Evolutionary conservation across 2,797 vertebrate genomes (phyloP), one percentile per base, ranked within the genome.

Genomic region (Megaceryle alcyon): DNA sequence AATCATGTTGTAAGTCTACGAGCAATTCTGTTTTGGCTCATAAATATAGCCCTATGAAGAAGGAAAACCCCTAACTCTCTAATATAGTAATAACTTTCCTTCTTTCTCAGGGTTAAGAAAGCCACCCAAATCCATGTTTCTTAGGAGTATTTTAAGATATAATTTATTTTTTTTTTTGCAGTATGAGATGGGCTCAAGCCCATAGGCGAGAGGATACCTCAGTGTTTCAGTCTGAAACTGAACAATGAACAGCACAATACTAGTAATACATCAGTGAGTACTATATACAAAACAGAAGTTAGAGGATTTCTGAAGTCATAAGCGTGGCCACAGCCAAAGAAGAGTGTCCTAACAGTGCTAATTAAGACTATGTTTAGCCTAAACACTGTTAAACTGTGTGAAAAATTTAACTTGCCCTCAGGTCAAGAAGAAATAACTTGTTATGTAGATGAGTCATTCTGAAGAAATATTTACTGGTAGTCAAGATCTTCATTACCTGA

Each of bases 81-180:
- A 35, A 37, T 57, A n/a, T 2, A 7, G 4, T 72, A 7, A 63
- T 20, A 69, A 56, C 3, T 15, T 69, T 70, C 16, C 22, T 14
- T 14, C 1, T 6, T 44, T 80, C 26, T 82, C 61, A 37, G 7
- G 17, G 2, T 49, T 59, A 76, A 57, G 37, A 20, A 66, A 79
- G 7, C 5, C 22, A 69, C 53, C 6, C 10, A 80, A 82, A 65
- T 65, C 6, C 2, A 2, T 49, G 15, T 41, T 72, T 69, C 16
- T 79, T 69, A 59, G 10, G 26, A 44, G 12, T 23, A 20, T 71
- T 79, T 90, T 35, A 65, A 51, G 31, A 26, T 29, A 22, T 46
- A 9, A 11, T 16, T 51, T 15, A 28, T 49, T 0, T 1, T 37
- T 31, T 44, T 64, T 65, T 37, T 44, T 12, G 2, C 16, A 5